Conservation (phyloP, 2,797 vertebrate species). For the Pampus argenteus region DNA sequence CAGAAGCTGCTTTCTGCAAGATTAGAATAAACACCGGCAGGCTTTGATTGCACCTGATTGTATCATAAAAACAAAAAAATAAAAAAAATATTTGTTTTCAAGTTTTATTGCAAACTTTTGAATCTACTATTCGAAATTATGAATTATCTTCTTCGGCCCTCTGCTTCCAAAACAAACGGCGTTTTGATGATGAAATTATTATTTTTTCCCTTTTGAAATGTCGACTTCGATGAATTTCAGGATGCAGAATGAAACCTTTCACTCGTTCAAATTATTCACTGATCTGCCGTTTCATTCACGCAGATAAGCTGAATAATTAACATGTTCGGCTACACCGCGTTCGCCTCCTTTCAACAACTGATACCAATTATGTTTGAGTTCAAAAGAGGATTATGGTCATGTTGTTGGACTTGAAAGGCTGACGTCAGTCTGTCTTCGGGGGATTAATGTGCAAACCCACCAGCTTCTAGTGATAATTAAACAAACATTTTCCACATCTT, state of each 20-base stretch:
- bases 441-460: conserved; percentile 46
- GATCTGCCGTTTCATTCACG: conserved; percentile 33
- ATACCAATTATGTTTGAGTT: conserved; percentile 64
- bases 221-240: conserved; percentile 41
- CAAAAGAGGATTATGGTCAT: conserved; percentile 59
- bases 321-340: conserved; percentile 38
- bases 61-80: no score
- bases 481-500: conserved; percentile 58
- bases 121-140: conserved; percentile 11
- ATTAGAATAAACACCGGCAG: conserved; percentile 7
- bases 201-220: conserved; percentile 48
- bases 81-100: no score
- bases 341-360: conserved; percentile 48
- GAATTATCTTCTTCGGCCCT: conserved; percentile 22
- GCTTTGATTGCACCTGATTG: conserved; percentile 26
- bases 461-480: conserved; percentile 50
- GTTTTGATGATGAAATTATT: conserved; percentile 52
- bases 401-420: conserved; percentile 67
- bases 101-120: conserved; percentile 21
- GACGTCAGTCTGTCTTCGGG: conserved; percentile 48
- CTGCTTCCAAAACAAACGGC: conserved; percentile 35
- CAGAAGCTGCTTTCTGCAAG: neutral
- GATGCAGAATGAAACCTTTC: conserved; percentile 37
- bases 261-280: conserved; percentile 12
- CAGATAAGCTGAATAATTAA: conserved; percentile 60